Evolutionary conservation across 2,113 vertebrate species (phyloP), one percentile per base, ranked within the genome.

Genomic region (Toxotes jaculatrix): DNA sequence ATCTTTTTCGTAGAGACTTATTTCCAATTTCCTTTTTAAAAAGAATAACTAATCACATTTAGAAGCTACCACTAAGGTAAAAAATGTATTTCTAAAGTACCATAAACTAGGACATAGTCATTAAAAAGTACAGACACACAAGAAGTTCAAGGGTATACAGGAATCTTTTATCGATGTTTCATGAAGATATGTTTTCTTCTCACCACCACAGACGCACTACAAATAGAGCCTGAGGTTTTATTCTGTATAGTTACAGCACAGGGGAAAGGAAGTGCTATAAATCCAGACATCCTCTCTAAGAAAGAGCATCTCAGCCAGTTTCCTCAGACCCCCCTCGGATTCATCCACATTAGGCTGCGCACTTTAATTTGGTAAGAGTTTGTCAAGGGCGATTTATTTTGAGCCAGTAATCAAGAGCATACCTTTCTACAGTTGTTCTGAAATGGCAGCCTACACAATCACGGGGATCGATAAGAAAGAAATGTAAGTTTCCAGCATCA

Each of bases 91-190:
- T 68, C 49, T 13, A 68, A 81, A 76, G 64, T 27, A 11, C 4
- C 27, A 67, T 42, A 57, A 79, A 76, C 11, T 13, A 7, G 43
- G 59, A 43, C 45, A 34, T 7, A 3, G 57, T 79, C 74, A 67
- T 83, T 74, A 74, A 57, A 31, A 64, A 85, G 56, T 55, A 14
- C 23, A 82, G 19, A 27, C 40, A 42, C 34, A 74, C 63, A 51
- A 77, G 2, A 72, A 16, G n/a, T 60, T 77, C 63, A 61, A n/a
- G 11, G 42, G 57, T 69, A 42, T 31, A n/a, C 10, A 49, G 4
- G 36, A 79, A 67, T 74, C 5, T 43, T 80, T 56, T 60, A 89
- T 86, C 57, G 61, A 86, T 80, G 73, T 80, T n/a, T 80, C 78
- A 84, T 84, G 72, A 75, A 63, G 60, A 55, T 57, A 14, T 45